Evolutionary conservation across 2,888 invertebrate genomes (phyloP).

Genomic region (Eupithecia inturbata): DNA sequence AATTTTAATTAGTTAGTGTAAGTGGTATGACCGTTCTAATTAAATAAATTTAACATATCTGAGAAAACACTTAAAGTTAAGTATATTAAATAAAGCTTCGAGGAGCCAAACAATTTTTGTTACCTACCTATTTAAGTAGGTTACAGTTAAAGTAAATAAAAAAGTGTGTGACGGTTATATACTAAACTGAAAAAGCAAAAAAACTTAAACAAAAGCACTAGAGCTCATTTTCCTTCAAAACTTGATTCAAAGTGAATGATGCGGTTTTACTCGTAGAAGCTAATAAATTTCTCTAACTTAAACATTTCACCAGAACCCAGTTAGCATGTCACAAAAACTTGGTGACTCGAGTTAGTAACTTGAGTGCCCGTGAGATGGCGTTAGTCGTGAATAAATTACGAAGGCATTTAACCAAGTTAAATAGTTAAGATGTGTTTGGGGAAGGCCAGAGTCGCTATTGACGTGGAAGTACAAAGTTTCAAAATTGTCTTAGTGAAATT

Average conservation of each 20-base stretch:
- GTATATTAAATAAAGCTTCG: no score
- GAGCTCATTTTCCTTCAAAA: slow-evolving; percentile 10
- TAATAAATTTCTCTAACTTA: slow-evolving; percentile 65
- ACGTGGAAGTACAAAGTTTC: slow-evolving; percentile 6
- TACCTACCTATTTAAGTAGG: no score
- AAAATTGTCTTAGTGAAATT: neutral
- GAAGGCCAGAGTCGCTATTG: slow-evolving; percentile 4
- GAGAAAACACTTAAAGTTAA: no score
- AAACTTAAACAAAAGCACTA: neutral
- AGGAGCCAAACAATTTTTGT: no score
- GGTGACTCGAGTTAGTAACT: slow-evolving; percentile 47
- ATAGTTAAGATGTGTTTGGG: slow-evolving; percentile 24
- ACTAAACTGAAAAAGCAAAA: no score
- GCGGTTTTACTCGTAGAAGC: slow-evolving; percentile 42
- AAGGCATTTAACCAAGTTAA: slow-evolving; percentile 31
- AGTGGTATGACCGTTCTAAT: no score
- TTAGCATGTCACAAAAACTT: slow-evolving; percentile 77
- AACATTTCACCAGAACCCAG: slow-evolving; percentile 63
- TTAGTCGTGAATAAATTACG: slow-evolving; percentile 33
- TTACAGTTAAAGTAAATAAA: no score
- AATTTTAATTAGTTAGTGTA: no score
- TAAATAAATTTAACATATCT: no score
- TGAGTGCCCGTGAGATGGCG: slow-evolving; percentile 36
- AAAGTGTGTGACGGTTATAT: no score
- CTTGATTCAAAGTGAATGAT: slow-evolving; percentile 8